Percentiles rank a stretch among this genome's conserved stretches.
Evolutionary conservation across 2,888 invertebrate species (phyloP).

Genomic region (Epinotia ramella): DNA sequence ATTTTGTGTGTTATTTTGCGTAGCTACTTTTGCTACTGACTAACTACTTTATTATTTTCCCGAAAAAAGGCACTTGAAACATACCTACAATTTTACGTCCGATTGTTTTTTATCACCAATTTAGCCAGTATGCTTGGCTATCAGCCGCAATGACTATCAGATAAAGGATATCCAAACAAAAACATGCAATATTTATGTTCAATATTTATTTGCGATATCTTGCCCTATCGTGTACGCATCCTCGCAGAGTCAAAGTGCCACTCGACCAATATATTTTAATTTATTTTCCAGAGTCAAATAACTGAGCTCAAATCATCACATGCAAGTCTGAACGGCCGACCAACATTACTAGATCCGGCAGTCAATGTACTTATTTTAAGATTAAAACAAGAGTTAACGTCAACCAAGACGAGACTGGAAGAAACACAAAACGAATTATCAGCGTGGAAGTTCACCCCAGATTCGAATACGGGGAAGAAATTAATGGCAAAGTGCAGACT

Average conservation of each 20-base stretch:
- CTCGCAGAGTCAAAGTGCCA: background rate
- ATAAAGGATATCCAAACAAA: background rate
- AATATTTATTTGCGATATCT: background rate
- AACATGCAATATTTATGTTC: background rate
- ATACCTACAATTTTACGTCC: no score
- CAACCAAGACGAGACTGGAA: constrained; percentile 95
- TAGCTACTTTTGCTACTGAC: no score
- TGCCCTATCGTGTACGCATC: background rate
- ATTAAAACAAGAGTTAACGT: constrained; percentile 95
- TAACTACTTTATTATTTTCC: no score
- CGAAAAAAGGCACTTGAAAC: no score
- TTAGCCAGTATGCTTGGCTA: no score
- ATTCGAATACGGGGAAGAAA: constrained; percentile 98
- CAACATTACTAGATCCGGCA: constrained; percentile 94
- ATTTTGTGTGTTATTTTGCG: no score
- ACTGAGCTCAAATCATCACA: constrained; percentile 96
- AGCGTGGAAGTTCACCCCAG: constrained; percentile 99
- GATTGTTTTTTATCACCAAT: no score
- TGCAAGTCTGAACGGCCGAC: constrained; percentile 91
- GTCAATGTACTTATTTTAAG: constrained; percentile 97
- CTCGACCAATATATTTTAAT: background rate
- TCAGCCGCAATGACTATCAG: background rate
- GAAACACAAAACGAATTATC: constrained; percentile 99
- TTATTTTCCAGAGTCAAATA: constrained; percentile 92
- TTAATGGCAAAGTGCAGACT: constrained; percentile 98